Conservation (phyloP, 2,797 vertebrate species). For the Oreochromis mossambicus region DNA sequence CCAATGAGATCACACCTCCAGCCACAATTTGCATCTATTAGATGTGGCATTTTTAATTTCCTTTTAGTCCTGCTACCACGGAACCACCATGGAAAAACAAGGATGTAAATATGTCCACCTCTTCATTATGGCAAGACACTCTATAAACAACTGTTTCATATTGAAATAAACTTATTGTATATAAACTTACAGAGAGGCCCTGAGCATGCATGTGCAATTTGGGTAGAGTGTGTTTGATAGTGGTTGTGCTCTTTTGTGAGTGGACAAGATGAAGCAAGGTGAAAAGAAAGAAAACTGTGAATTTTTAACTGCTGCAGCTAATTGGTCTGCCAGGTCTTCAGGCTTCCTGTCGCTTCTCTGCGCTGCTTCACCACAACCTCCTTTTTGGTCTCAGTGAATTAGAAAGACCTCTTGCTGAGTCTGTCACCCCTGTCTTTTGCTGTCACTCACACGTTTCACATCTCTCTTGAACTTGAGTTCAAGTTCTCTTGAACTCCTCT, state of each 20-base stretch:
- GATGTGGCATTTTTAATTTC: slow-evolving; percentile 32
- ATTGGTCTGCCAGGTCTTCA: slow-evolving; percentile 32
- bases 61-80: background rate
- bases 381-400: slow-evolving; percentile 25
- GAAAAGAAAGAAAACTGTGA: slow-evolving; percentile 18
- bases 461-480: slow-evolving; percentile 18
- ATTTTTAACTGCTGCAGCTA: slow-evolving; percentile 29
- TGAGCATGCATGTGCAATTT: background rate
- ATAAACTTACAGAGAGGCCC: background rate
- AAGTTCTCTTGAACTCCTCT: background rate
- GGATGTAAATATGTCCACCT: slow-evolving; percentile 3
- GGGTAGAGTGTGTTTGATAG: background rate
- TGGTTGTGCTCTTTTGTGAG: background rate
- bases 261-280: background rate
- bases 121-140: background rate
- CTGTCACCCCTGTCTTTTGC: slow-evolving; percentile 40
- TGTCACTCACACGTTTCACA: slow-evolving; percentile 31
- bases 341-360: slow-evolving; percentile 22
- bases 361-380: background rate
- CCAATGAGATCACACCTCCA: slow-evolving; percentile 10
- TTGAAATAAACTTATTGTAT: background rate
- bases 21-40: slow-evolving; percentile 27
- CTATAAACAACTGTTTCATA: background rate
- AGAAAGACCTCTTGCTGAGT: slow-evolving; percentile 14
- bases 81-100: background rate